Percentiles rank a stretch among this genome's conserved stretches.
phyloP scores from a whole-genome alignment of 2,888 invertebrate species.

The Zelleria hepariella region DNA sequence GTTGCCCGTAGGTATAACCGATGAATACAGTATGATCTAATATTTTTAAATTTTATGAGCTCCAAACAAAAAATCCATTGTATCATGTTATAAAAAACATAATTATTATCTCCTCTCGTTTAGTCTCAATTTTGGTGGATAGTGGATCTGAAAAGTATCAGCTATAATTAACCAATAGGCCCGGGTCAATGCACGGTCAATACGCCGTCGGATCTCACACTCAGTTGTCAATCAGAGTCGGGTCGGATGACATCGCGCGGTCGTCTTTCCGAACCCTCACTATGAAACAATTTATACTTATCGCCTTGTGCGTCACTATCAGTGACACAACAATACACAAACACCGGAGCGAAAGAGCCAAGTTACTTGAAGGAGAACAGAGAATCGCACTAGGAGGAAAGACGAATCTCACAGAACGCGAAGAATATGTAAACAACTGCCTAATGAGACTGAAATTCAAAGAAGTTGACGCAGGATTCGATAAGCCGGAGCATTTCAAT shows the following conservation, averaged over 20 bases:
- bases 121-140: no score
- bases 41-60: no score
- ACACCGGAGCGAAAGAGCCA: constrained; percentile 29
- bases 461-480: constrained; percentile 68
- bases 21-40: no score
- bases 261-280: not conserved
- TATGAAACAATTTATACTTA: not conserved
- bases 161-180: no score
- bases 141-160: no score
- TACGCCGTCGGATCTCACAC: not conserved
- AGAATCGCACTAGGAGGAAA: constrained; percentile 64
- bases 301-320: not conserved
- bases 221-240: not conserved
- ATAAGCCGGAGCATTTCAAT: constrained; percentile 71
- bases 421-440: constrained; percentile 66
- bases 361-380: constrained; percentile 62
- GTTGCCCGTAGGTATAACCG: no score
- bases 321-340: not conserved
- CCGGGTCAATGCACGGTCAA: no score
- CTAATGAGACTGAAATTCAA: constrained; percentile 70
- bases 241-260: not conserved
- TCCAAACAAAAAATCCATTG: no score
- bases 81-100: no score
- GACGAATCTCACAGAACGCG: constrained; percentile 54
- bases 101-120: no score